Evolutionary conservation across 2,113 vertebrate species (phyloP), one percentile per base, ranked within the genome.

Genomic region (Rhineura floridana): DNA sequence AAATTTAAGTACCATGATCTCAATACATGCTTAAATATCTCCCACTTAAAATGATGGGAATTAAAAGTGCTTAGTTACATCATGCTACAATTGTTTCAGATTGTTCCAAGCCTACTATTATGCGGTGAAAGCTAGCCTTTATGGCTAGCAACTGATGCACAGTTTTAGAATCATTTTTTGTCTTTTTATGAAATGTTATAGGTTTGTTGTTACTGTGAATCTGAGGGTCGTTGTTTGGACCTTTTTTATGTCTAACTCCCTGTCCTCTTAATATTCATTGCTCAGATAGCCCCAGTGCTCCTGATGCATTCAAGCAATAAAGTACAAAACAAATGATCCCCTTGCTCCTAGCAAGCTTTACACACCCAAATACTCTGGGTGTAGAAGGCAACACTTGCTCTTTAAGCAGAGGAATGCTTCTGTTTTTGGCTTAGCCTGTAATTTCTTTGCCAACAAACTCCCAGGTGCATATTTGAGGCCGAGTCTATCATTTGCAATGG

Each of bases 401-500:
- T 94, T 94, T 87, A 88, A 83, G 86, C 92, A 89, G 85, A 91
- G 84, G 88, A 93, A 95, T 91, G 70, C 62, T 89, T 89, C 83
- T 8, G 91, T 93, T 90, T 93, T 92, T 91, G 84, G 81, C 78
- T 36, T 72, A 85, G 81, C 83, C 85, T 91, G 90, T 93, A 92
- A 93, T 91, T 93, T 94, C 88, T 91, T 84, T 88, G 89, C 81
- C 78, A 94, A 52, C 6, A 7, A 94, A 92, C 39, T 93, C 91
- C 85, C 77, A 91, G 87, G 89, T 94, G 90, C 77, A 59, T 94
- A 92, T 67, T 87, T 95, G 89, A 96, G 90, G 93, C 93, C 94
- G 95, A 87, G 84, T 95, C 81, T 90, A 84, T 94, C 94, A 90
- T 92, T 94, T 92, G 83, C 90, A 90, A 85, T 93, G 91, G 90